Base-by-base conservation (phyloP, 2,888 invertebrate genomes). In the Eupithecia inturbata region DNA sequence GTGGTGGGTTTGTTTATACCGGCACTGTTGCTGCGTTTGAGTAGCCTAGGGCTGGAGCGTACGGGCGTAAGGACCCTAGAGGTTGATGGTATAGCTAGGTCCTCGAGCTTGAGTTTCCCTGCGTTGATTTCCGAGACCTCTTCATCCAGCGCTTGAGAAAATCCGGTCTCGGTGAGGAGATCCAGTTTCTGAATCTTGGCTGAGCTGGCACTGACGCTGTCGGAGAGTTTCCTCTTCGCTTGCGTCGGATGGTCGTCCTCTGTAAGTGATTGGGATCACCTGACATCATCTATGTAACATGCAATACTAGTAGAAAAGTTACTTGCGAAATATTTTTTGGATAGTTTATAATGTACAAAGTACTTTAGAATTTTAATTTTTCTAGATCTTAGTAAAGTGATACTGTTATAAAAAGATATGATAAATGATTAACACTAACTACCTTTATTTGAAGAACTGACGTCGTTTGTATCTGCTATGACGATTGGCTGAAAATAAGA, bases 21-120 rank as follows among this genome's bases (percentile, higher is more conserved):
- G 16, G 84, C 90, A 75, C 94, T 95, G 78, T 92, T 93, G 78
- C 93, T 91, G 26, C 95, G 85, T 82, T 93, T 94, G 1, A 90
- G 78, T 77, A 82, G 89, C 73, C 90, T 88, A 9, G 94, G 94
- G 76, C 92, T 94, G 2, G 91, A 88, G 41, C 89, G 84, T 9
- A 87, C 78, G 0, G 92, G 91, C 6, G 90, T 91, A 3, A 86
- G 87, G 7, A 90, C 85, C 57, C 89, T 87, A 16, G 90, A 91
- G 19, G 89, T 89, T n/a, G 89, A 88, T 71, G 91, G 91, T 64
- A 87, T 53, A 72, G 83, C 86, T 6, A 86, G 68, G 12, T 88
- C 85, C 70, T 86, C 85, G 12, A 87, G 28, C 77, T 87, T 89
- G 53, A 81, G 83, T 82, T 89, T 90, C 4, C 85, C 81, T 45